Percentiles rank a stretch among this genome's conserved stretches.
phyloP scores from a whole-genome alignment of 1,140 invertebrate genomes.

The Trichogramma pretiosum region DNA sequence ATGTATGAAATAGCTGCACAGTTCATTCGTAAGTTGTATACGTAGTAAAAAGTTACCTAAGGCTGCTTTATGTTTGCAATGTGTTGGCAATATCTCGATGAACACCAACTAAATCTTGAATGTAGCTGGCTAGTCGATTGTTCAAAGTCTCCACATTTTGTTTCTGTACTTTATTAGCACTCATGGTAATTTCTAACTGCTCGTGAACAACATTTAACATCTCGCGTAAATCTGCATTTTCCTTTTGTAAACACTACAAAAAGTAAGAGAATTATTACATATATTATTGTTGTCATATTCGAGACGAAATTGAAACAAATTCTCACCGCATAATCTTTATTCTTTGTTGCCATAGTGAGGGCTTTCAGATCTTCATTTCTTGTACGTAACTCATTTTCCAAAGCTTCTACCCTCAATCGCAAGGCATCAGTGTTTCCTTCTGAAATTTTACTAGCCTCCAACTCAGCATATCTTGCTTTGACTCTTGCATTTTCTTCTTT shows the following conservation, averaged over 20 bases:
- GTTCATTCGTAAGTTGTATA: slow-evolving; percentile 30
- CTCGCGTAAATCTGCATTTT: slow-evolving; percentile 63
- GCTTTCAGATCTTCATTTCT: slow-evolving; percentile 71
- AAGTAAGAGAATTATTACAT: slow-evolving; percentile 8
- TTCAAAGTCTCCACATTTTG: slow-evolving; percentile 79
- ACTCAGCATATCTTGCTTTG: slow-evolving; percentile 66
- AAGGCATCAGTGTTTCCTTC: slow-evolving; percentile 51
- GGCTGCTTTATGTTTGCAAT: slow-evolving; percentile 59
- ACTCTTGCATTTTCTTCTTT: slow-evolving; percentile 91
- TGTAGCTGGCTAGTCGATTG: slow-evolving; percentile 69
- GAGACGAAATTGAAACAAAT: neutral
- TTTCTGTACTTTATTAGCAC: slow-evolving; percentile 73
- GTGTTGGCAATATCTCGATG: slow-evolving; percentile 75
- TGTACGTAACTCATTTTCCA: slow-evolving; percentile 65
- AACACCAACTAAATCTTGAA: slow-evolving; percentile 77
- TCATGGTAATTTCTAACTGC: slow-evolving; percentile 71
- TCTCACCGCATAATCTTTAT: slow-evolving; percentile 43
- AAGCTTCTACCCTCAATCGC: slow-evolving; percentile 62
- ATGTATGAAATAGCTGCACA: too few relatives aligned
- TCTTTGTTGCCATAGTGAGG: slow-evolving; percentile 41
- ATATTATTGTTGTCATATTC: neutral
- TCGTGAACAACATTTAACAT: slow-evolving; percentile 69
- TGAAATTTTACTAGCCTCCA: slow-evolving; percentile 58
- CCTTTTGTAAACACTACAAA: slow-evolving; percentile 56
- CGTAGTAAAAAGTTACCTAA: slow-evolving; percentile 38